Conservation (phyloP, 2,113 vertebrate species). For the Cyprinus carpio region DNA sequence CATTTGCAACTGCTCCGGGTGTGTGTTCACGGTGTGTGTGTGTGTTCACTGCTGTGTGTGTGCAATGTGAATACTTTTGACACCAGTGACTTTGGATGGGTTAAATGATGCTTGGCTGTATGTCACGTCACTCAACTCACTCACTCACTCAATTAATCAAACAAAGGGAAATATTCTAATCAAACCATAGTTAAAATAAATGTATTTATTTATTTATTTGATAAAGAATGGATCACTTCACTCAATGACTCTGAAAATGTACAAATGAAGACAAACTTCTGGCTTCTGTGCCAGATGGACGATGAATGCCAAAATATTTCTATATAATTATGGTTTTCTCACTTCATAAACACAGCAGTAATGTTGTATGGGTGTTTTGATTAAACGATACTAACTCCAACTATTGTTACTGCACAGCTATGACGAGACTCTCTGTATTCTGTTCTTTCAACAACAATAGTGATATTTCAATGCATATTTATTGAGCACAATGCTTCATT, state of each 20-base stretch:
- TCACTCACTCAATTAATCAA: no score
- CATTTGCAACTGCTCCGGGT: no score
- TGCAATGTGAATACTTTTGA: no score
- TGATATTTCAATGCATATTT: constrained; percentile 6
- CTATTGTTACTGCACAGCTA: constrained; percentile 13
- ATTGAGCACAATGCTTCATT: neutral
- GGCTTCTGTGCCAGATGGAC: constrained; percentile 16
- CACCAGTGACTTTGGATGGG: no score
- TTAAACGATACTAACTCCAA: constrained; percentile 41
- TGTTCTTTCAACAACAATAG: neutral
- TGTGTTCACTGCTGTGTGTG: no score
- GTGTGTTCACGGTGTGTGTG: no score
- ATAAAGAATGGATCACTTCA: neutral
- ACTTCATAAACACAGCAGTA: constrained; percentile 44
- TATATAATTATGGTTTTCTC: constrained; percentile 44
- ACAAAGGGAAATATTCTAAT: constrained; percentile 40
- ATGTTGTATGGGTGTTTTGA: constrained; percentile 42
- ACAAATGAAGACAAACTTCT: constrained; percentile 34
- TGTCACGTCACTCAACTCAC: no score
- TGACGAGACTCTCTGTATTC: neutral
- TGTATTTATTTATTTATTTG: no score
- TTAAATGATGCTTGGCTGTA: no score
- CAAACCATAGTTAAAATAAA: no score
- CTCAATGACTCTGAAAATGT: constrained; percentile 35
- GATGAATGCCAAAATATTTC: constrained; percentile 25